Base-by-base conservation (phyloP, 2,888 invertebrate genomes). In the Euphydryas editha region DNA sequence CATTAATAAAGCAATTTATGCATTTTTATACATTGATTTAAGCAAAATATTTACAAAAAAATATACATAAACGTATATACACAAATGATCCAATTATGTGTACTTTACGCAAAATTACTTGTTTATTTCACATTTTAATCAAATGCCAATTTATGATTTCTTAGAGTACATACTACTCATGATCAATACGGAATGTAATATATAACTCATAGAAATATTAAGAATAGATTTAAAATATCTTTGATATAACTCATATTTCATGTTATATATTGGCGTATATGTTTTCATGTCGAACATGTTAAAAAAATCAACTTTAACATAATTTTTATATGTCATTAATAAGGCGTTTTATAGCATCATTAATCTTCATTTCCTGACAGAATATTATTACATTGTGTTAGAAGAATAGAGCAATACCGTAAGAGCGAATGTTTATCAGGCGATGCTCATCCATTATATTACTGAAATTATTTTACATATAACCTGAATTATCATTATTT, bases 1-100 rank as follows among this genome's bases (percentile, higher is more conserved):
- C 8, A 51, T 21, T n/a, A 55, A 61, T 61, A n/a, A 44, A n/a
- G n/a, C 42, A n/a, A n/a, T 44, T 44, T n/a, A 44, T n/a, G 42
- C 42, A n/a, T n/a, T 44, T 15, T 15, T n/a, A 44, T 44, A 44
- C n/a, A 3, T 3, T 30, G 30, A 30, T 39, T 15, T 39, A 39
- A 15, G 39, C n/a, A 44, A 15, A n/a, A n/a, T 44, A 44, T n/a
- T 5, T n/a, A 15, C 5, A 44, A n/a, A 1, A 39, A 44, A 44
- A 44, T n/a, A 8, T 39, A 39, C 10, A 39, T 39, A 39, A 39
- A 44, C 15, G n/a, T 1, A 44, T 44, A n/a, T 44, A 44, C 42
- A 44, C 42, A 6, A 44, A 2, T n/a, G 5, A 44, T 44, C 5
- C 6, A 44, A 44, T 15, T n/a, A n/a, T 15, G 5, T 44, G 2